A percentile compares a stretch with the other conserved stretches of the same genome.
phyloP scores from a whole-genome alignment of 2,888 invertebrate genomes.

The Eupithecia subfuscata region DNA sequence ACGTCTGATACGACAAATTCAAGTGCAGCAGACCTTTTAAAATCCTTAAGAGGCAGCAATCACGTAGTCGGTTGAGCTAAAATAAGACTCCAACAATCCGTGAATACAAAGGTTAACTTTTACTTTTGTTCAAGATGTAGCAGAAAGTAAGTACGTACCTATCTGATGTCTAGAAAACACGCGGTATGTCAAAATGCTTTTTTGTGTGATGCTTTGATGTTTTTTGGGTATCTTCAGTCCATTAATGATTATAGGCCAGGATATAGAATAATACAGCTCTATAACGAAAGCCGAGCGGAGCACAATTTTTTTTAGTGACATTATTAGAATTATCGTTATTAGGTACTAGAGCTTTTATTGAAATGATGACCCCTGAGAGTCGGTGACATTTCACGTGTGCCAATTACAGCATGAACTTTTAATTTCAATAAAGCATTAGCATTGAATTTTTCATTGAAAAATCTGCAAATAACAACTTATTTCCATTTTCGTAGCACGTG shows the following conservation, averaged over 20 bases:
- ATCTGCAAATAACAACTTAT: background rate
- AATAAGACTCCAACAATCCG: slow-evolving; percentile 11
- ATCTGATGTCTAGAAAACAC: slow-evolving; percentile 12
- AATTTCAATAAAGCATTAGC: background rate
- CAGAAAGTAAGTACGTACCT: background rate
- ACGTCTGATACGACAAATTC: slow-evolving; percentile 6
- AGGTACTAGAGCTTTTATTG: background rate
- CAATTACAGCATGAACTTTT: background rate
- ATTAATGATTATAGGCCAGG: background rate
- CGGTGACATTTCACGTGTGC: background rate
- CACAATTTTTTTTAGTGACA: background rate
- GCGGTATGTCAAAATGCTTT: background rate
- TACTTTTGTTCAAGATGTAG: slow-evolving; percentile 16
- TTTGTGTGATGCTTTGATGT: background rate
- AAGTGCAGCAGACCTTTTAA: slow-evolving; percentile 13
- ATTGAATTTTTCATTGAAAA: background rate
- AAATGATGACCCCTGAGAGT: background rate
- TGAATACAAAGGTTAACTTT: slow-evolving; percentile 18
- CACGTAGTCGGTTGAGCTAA: slow-evolving; percentile 9
- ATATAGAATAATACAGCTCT: background rate
- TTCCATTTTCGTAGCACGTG: slow-evolving; percentile 17
- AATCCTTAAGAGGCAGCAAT: background rate
- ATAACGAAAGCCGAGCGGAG: background rate
- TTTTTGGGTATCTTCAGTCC: background rate
- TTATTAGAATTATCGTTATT: background rate